Evolutionary conservation across 1,140 invertebrate genomes (phyloP), one percentile per base, ranked within the genome.

Genomic region (Bombus superbus): DNA sequence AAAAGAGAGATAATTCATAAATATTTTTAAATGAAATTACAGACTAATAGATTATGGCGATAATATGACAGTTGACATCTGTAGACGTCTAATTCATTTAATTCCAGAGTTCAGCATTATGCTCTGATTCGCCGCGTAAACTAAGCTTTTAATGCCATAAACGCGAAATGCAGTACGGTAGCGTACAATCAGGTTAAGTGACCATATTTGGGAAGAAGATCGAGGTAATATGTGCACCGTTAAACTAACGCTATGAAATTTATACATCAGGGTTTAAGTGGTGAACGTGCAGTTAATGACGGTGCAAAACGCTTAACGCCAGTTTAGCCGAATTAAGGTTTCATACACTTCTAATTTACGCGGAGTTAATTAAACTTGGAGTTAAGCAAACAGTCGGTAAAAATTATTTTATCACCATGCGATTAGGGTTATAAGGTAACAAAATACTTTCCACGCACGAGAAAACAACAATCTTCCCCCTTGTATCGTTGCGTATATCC

Each of bases 131-230:
- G 40, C 35, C 5, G 18, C 28, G 22, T 83, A 76, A 35, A 53
- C 72, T 76, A 40, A 83, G 81, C 62, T 69, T 38, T 57, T 77
- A 77, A 83, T 77, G 25, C 38, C 62, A 77, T 83, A 76, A 77
- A 53, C 38, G 64, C 44, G 28, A 69, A n/a, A 62, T 57, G 59
- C 35, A 69, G 62, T 57, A 66, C 22, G 64, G 74, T 42, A 57
- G 64, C 81, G 13, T 69, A 69, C 62, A 57, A 83, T 83, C 81
- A 77, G 11, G 73, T 83, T 77, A 83, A 83, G 64, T 77, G 81
- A 83, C 62, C 64, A 77, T 75, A 77, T 77, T 83, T 83, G 64
- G 44, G 74, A 69, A 77, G 81, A 68, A 83, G 73, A 83, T 83
- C 35, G 44, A 40, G 62, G 11, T 73, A 53, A 64, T 57, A 32